Evolutionary conservation across 2,797 vertebrate species (phyloP).

Genomic region (Rallus crepitans): DNA sequence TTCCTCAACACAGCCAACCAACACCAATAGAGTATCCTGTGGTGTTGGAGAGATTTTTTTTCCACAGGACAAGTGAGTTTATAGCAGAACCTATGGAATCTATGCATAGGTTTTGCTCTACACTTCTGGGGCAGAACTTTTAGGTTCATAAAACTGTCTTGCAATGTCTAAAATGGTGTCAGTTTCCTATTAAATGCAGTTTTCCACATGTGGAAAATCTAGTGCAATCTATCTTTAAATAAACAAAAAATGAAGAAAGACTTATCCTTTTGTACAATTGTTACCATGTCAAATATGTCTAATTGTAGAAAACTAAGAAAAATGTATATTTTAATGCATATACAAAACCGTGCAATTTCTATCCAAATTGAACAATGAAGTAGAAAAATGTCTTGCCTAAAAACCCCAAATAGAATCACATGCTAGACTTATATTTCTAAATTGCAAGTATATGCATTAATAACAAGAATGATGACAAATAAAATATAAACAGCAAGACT

Average conservation of each 20-base stretch:
- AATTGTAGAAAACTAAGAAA: background rate
- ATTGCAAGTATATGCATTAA: background rate
- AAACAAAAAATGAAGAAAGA: background rate
- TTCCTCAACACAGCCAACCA: background rate
- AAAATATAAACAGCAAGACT: background rate
- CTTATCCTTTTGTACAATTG: background rate
- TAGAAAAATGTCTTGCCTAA: background rate
- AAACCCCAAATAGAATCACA: background rate
- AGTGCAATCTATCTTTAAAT: background rate
- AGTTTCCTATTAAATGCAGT: background rate
- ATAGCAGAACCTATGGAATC: background rate
- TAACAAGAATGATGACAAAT: background rate
- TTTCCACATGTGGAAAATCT: background rate
- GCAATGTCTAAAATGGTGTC: background rate
- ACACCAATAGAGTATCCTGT: rapidly evolving
- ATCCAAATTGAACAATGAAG: background rate
- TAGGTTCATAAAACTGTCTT: background rate
- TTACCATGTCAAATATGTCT: background rate
- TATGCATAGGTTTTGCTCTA: too few relatives aligned
- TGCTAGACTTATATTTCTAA: background rate
- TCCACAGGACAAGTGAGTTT: background rate
- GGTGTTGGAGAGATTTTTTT: background rate
- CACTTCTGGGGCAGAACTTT: background rate
- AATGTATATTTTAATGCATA: background rate
- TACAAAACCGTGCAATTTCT: background rate